These are phyloP conservation scores for Drosophila subsilvestris DNA, from an alignment of 2,888 invertebrate species.

Conservation along the genomic window DNA sequence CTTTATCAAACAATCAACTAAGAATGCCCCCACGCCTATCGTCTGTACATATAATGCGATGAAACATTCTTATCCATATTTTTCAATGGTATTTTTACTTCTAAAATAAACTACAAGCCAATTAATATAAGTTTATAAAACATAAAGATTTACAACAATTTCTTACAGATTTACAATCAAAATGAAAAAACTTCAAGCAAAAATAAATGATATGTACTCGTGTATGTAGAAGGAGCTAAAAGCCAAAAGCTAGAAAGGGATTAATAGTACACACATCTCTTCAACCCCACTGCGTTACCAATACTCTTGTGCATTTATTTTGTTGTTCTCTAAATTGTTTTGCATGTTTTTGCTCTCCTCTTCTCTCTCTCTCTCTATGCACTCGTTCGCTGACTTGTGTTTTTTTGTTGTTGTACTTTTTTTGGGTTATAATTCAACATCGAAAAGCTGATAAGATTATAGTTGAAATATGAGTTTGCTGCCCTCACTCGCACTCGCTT, in stretches of 20 bases:
- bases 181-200: conserved; percentile 3
- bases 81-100: too few relatives aligned
- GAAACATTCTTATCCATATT: too few relatives aligned
- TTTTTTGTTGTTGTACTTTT: background rate
- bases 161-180: background rate
- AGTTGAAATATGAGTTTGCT: conserved; percentile 67
- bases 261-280: conserved; percentile 48
- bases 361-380: background rate
- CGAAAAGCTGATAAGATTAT: conserved; percentile 72
- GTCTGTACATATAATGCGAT: too few relatives aligned
- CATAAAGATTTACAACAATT: too few relatives aligned
- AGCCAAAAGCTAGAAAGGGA: conserved; percentile 45
- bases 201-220: too few relatives aligned
- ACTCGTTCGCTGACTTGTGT: conserved; percentile 1
- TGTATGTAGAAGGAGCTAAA: conserved; percentile 22
- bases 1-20: too few relatives aligned
- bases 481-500: background rate
- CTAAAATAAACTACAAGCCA: too few relatives aligned
- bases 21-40: too few relatives aligned
- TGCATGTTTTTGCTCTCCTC: conserved; percentile 30
- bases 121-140: too few relatives aligned
- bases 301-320: conserved; percentile 8
- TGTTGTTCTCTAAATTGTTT: conserved; percentile 55
- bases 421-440: conserved; percentile 66
- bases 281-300: background rate